These are phyloP conservation scores for Pungitius pungitius DNA, from an alignment of 2,113 vertebrate species.

Conservation along the genomic window DNA sequence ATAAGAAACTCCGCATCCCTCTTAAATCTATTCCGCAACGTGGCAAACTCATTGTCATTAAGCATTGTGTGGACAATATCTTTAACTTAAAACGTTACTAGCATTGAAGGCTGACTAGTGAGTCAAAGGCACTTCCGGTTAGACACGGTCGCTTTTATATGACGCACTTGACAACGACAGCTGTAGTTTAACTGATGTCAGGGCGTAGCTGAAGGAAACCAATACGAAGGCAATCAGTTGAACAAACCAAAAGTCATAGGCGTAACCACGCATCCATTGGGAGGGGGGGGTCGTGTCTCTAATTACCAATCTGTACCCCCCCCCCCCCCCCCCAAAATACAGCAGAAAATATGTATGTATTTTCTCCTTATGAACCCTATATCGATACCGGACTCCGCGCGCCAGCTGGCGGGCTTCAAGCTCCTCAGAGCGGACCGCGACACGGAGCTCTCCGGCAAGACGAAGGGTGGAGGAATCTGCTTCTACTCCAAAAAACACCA, in stretches of 20 bases:
- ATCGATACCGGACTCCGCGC: too few relatives aligned
- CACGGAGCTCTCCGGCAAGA: too few relatives aligned
- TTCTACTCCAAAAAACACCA: too few relatives aligned
- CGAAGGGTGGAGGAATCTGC: too few relatives aligned
- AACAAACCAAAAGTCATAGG: not conserved
- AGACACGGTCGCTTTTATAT: slow-evolving; percentile 28
- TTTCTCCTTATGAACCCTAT: too few relatives aligned
- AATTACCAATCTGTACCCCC: too few relatives aligned
- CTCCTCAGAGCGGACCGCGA: too few relatives aligned
- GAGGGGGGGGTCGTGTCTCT: too few relatives aligned
- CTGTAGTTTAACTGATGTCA: slow-evolving; percentile 35
- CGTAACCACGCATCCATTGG: too few relatives aligned
- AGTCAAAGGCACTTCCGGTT: slow-evolving; percentile 49
- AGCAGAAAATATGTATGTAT: too few relatives aligned
- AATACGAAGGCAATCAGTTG: not conserved
- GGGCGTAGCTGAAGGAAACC: not conserved
- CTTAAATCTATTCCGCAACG: slow-evolving; percentile 80
- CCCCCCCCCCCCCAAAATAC: too few relatives aligned
- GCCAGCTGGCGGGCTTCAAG: too few relatives aligned
- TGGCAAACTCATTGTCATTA: slow-evolving; percentile 68
- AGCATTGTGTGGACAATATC: slow-evolving; percentile 45
- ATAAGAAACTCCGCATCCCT: slow-evolving; percentile 77
- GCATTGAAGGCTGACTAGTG: not conserved
- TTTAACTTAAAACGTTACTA: not conserved
- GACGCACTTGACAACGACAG: slow-evolving; percentile 52